Percentiles rank a stretch among this genome's conserved stretches.
These are phyloP conservation scores for Gambusia yucatana DNA, from an alignment of 2,797 vertebrate species.

Conservation along the genomic window DNA sequence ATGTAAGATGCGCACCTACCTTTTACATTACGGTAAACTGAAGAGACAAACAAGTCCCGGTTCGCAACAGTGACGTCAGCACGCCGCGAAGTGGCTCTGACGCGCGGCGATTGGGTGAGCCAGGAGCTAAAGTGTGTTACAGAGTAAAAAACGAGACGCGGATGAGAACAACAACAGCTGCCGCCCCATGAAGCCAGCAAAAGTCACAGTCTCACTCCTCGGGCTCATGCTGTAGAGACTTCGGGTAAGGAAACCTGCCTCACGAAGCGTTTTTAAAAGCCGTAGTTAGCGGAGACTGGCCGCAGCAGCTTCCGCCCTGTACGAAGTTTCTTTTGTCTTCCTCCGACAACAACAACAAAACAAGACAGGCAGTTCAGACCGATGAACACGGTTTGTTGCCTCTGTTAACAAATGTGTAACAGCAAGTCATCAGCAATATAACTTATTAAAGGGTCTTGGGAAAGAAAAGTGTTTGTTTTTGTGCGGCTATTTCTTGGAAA, in stretches of 20 bases:
- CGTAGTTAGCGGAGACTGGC: background rate
- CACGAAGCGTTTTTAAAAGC: rapidly evolving
- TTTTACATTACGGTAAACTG: conserved; percentile 36
- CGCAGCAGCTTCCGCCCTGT: conserved; percentile 60
- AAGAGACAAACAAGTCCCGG: conserved; percentile 76
- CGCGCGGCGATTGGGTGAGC: conserved; percentile 71
- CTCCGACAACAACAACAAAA: conserved; percentile 73
- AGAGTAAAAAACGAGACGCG: conserved; percentile 35
- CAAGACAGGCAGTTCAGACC: conserved; percentile 23
- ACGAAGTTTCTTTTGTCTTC: conserved; percentile 81
- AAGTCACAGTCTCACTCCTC: conserved; percentile 26
- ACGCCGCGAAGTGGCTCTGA: conserved; percentile 50
- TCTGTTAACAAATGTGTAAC: background rate
- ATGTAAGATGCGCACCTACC: conserved; percentile 37
- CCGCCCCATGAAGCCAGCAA: conserved; percentile 40
- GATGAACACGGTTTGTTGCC: background rate
- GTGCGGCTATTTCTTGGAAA: conserved; percentile 15
- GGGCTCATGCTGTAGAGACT: conserved; percentile 15
- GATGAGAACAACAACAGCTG: conserved; percentile 55
- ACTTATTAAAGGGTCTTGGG: background rate
- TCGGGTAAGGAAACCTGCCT: conserved; percentile 61
- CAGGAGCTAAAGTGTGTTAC: conserved; percentile 48
- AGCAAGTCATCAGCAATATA: background rate
- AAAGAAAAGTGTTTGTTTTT: conserved; percentile 23
- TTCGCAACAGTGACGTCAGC: conserved; percentile 83